A percentile compares a stretch with the other conserved stretches of the same genome.
Conservation (phyloP, 2,113 vertebrate species). For the Myxocyprinus asiaticus region DNA sequence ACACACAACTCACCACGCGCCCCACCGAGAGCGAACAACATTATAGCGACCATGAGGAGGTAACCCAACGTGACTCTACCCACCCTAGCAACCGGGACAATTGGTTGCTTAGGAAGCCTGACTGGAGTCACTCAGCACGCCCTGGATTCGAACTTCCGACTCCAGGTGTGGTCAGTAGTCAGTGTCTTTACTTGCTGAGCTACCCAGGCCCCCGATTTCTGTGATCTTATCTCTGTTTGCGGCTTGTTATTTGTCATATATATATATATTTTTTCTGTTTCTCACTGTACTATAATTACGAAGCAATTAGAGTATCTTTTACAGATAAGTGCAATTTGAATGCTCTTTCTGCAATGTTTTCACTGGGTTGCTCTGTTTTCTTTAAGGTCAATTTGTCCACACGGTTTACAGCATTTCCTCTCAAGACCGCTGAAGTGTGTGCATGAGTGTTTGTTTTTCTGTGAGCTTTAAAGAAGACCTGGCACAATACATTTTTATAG, state of each 20-base stretch:
- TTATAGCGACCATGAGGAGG: too few species aligned
- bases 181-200: not conserved
- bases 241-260: not conserved
- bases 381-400: constrained; percentile 26
- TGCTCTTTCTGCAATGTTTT: constrained; percentile 23
- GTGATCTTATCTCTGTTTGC: too few species aligned
- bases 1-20: too few species aligned
- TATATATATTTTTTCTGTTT: not conserved
- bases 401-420: constrained; percentile 19
- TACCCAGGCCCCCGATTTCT: not conserved
- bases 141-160: too few species aligned
- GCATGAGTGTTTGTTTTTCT: constrained; percentile 7
- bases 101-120: too few species aligned
- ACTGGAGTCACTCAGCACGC: too few species aligned
- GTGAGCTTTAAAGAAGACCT: constrained; percentile 35
- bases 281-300: not conserved
- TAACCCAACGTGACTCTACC: too few species aligned
- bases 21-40: too few species aligned
- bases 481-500: not conserved
- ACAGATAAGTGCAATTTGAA: constrained; percentile 19
- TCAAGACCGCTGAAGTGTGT: constrained; percentile 16
- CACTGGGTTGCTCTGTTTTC: constrained; percentile 19
- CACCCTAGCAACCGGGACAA: too few species aligned
- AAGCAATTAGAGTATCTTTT: constrained; percentile 7
- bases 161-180: not conserved